Evolutionary conservation across 2,797 vertebrate genomes (phyloP).

Genomic region (Peromyscus nudipes): DNA sequence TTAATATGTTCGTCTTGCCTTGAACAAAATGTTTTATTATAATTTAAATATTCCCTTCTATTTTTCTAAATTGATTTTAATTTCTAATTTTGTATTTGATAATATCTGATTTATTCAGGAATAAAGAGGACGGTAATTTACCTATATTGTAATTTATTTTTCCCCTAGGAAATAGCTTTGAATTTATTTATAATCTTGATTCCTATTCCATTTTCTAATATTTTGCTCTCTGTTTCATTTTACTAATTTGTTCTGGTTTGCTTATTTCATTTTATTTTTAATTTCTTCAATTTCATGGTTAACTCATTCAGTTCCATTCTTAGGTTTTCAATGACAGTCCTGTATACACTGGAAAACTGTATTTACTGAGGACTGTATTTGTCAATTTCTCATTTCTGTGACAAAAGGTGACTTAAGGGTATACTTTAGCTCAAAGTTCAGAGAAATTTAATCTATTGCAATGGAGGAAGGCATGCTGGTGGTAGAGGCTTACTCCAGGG

Average conservation of each 20-base stretch:
- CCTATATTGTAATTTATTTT: slow-evolving; percentile 58
- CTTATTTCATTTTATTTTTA: slow-evolving; percentile 55
- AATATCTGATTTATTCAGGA: slow-evolving; percentile 22
- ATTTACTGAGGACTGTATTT: neutral
- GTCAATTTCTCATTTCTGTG: neutral
- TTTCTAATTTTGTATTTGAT: slow-evolving; percentile 54
- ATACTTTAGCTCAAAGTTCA: neutral
- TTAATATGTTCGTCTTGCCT: neutral
- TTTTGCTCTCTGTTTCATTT: slow-evolving; percentile 31
- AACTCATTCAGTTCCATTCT: slow-evolving; percentile 48
- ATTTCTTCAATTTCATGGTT: slow-evolving; percentile 37
- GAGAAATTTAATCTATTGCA: neutral
- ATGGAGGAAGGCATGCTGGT: neutral
- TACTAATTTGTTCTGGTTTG: slow-evolving; percentile 21
- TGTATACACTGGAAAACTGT: neutral
- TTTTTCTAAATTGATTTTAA: slow-evolving; percentile 57
- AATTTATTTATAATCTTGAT: slow-evolving; percentile 53
- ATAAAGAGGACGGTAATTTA: slow-evolving; percentile 20
- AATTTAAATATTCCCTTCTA: slow-evolving; percentile 25
- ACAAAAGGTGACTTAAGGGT: neutral
- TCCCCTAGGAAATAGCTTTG: slow-evolving; percentile 35
- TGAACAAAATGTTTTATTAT: slow-evolving; percentile 14
- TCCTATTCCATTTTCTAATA: slow-evolving; percentile 44
- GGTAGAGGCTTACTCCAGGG: neutral
- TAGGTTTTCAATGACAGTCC: neutral